These are phyloP conservation scores for Caprella mutica DNA, from an alignment of 2,888 invertebrate genomes.

Conservation along the genomic window DNA sequence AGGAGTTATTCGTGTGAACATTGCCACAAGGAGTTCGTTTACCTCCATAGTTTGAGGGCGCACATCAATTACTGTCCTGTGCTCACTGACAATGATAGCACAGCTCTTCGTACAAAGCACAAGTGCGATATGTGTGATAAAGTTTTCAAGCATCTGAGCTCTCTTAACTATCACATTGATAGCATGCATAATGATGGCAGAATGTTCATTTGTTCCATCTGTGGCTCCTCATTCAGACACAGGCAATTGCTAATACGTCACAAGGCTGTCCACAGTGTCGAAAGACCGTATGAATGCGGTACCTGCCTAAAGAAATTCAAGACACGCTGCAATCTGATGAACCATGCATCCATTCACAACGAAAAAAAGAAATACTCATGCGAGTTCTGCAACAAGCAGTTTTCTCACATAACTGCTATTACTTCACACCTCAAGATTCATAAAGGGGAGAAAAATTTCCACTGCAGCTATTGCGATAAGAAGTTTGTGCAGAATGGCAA, in stretches of 20 bases:
- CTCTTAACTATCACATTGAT: conserved; percentile 61
- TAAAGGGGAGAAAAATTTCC: conserved; percentile 51
- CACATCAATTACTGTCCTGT: not conserved
- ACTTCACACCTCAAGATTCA: conserved; percentile 54
- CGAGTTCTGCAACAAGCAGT: conserved; percentile 58
- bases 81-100: not conserved
- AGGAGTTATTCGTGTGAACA: not conserved
- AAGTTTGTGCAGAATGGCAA: conserved; percentile 67
- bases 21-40: conserved; percentile 3
- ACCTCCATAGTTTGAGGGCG: not conserved
- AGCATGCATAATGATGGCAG: conserved; percentile 55
- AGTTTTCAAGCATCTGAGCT: conserved; percentile 58
- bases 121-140: conserved; percentile 56
- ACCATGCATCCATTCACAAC: conserved; percentile 60
- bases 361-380: conserved; percentile 60
- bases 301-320: conserved; percentile 52
- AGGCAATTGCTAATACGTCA: conserved; percentile 61
- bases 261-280: conserved; percentile 63
- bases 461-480: conserved; percentile 57
- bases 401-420: conserved; percentile 65
- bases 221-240: conserved; percentile 62
- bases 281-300: conserved; percentile 46
- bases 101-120: not conserved
- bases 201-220: conserved; percentile 61
- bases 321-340: conserved; percentile 57